A percentile compares a stretch with the other conserved stretches of the same genome.
phyloP scores from a whole-genome alignment of 2,888 invertebrate species.

The Athalia circularis region DNA sequence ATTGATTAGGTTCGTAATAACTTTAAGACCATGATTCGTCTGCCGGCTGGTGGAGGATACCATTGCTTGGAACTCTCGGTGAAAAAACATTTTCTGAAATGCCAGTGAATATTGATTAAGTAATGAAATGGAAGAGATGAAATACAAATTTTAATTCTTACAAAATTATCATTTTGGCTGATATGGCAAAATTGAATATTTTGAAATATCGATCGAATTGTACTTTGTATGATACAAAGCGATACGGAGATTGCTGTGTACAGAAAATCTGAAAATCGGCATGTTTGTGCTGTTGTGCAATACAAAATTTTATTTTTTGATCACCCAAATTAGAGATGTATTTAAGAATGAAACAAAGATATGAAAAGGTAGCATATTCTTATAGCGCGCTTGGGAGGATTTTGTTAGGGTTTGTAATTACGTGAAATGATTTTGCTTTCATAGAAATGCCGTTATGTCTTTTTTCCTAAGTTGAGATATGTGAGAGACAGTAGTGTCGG shows the following conservation, averaged over 20 bases:
- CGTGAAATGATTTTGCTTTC: conserved; percentile 60
- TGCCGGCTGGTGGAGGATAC: conserved; percentile 1
- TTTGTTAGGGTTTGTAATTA: conserved; percentile 1
- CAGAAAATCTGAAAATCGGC: conserved; percentile 33
- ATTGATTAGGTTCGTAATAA: background rate
- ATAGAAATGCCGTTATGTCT: conserved; percentile 57
- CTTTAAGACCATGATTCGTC: conserved; percentile 1
- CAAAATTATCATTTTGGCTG: conserved; percentile 16
- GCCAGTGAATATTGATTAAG: conserved; percentile 35
- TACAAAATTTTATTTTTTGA: conserved; percentile 39
- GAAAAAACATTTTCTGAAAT: conserved; percentile 36
- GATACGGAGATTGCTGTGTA: conserved; percentile 15
- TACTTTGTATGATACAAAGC: conserved; percentile 15
- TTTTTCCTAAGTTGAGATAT: conserved; percentile 55
- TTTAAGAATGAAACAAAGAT: conserved; percentile 19
- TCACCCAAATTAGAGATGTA: conserved; percentile 35
- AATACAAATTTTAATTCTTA: conserved; percentile 21
- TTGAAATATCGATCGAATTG: conserved; percentile 30
- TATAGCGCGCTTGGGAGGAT: conserved; percentile 11
- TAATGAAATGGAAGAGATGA: conserved; percentile 12
- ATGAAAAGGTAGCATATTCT: conserved; percentile 21
- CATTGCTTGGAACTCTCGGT: conserved; percentile 5
- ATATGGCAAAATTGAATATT: conserved; percentile 21
- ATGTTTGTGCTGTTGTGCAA: conserved; percentile 35
- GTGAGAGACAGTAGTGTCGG: conserved; percentile 47